A percentile compares a stretch with the other conserved stretches of the same genome.
Conservation (phyloP, 2,113 vertebrate genomes). For the Trichomycterus rosablanca region DNA sequence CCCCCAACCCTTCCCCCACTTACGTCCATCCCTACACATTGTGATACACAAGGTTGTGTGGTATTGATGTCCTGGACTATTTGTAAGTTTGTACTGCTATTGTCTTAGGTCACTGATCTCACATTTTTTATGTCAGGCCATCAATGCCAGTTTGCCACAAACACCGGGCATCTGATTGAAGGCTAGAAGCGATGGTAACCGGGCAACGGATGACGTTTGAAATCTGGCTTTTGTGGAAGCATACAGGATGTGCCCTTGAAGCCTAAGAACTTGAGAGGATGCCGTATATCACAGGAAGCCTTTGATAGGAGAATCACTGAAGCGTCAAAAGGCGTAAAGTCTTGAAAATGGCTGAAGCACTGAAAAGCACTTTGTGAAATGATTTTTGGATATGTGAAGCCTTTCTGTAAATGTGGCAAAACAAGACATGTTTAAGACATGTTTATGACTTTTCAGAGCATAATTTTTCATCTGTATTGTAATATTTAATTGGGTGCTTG, state of each 20-base stretch:
- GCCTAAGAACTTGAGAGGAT: slow-evolving; percentile 25
- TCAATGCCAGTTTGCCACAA: slow-evolving; percentile 26
- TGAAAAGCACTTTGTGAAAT: slow-evolving; percentile 29
- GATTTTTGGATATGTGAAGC: slow-evolving; percentile 24
- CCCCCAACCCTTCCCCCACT: too few species aligned
- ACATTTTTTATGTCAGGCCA: slow-evolving; percentile 18
- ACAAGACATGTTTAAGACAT: background rate
- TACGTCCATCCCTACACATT: background rate
- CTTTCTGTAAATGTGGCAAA: slow-evolving; percentile 7
- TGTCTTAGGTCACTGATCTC: background rate
- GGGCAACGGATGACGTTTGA: slow-evolving; percentile 32
- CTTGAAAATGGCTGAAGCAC: slow-evolving; percentile 1
- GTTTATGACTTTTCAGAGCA: too few species aligned
- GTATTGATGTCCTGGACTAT: slow-evolving; percentile 16
- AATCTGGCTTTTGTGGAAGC: slow-evolving; percentile 20
- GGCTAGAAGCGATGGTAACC: slow-evolving; percentile 5
- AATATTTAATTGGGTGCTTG: too few species aligned
- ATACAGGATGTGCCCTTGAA: slow-evolving; percentile 30
- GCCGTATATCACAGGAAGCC: slow-evolving; percentile 30
- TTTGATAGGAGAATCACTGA: slow-evolving; percentile 33
- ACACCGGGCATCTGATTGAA: slow-evolving; percentile 8
- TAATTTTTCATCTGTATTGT: too few species aligned
- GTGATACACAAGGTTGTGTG: slow-evolving; percentile 24
- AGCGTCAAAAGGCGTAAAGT: slow-evolving; percentile 22
- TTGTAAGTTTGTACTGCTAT: too few species aligned